Evolutionary conservation across 2,797 vertebrate species (phyloP), one percentile per base, ranked within the genome.

Genomic region (Varecia variegata): DNA sequence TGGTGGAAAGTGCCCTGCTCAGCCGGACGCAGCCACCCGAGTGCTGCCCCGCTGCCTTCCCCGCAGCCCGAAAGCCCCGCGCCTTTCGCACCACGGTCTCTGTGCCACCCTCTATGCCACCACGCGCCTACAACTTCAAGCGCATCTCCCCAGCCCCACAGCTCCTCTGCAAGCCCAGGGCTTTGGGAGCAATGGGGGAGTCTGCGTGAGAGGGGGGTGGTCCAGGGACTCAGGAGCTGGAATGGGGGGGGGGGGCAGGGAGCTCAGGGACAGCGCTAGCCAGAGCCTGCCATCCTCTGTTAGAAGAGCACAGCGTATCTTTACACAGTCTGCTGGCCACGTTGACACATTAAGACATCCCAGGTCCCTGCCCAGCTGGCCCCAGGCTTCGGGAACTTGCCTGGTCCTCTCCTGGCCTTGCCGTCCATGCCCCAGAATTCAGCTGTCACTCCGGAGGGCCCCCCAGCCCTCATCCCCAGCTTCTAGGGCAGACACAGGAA

Each of bases 141-240:
- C 4, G 1, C 32, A 7, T 7, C 18, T 3, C 7, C 7, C 35
- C 25, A 1, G 14, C 23, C 43, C 38, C 3, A 1, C 3, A 0
- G 23, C 23, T 25, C 2, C 54, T 30, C 14, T 0, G 4, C 5
- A 45, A 74, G 7, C 30, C 54, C 43, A n/a, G 40, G 43, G 58
- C 67, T 81, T 45, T 18, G 21, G 27, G 52, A 52, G 47, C 38
- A 45, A 21, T 2, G 30, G 20, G 35, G 13, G 50, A 70, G 92
- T 86, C 67, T 0, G 0, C 0, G 27, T 0, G 0, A 25, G 58
- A 30, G 23, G 67, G 7, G 56, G 20, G 2, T 3, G 35, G 67
- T 5, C 17, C 60, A 40, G 47, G 3, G 21, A n/a, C 25, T 10
- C 32, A 23, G 45, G 20, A 62, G 32, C 35, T 81, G 52, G 4